phyloP scores from a whole-genome alignment of 1,140 invertebrate species.

The Tenebrio molitor region DNA sequence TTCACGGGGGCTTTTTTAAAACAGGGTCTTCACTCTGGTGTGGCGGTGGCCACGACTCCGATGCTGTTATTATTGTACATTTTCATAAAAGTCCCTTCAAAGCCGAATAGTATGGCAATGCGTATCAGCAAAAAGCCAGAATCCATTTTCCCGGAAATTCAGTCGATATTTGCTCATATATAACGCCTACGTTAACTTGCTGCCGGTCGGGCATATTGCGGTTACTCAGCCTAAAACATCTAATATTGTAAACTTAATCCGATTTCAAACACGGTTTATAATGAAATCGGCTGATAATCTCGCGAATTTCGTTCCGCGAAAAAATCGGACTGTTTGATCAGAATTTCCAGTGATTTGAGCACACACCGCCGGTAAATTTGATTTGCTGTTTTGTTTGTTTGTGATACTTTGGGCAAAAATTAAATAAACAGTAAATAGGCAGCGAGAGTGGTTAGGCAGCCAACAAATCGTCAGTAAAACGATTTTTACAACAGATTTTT shows the following conservation, averaged over 20 bases:
- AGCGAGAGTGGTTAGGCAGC: too few relatives aligned
- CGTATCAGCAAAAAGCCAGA: constrained; percentile 30
- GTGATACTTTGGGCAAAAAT: too few relatives aligned
- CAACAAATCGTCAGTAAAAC: too few relatives aligned
- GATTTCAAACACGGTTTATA: not conserved
- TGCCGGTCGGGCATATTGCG: constrained; percentile 3
- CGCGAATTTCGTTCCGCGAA: not conserved
- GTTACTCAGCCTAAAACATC: constrained; percentile 4
- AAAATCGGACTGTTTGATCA: too few relatives aligned
- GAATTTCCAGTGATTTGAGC: too few relatives aligned
- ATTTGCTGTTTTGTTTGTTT: too few relatives aligned
- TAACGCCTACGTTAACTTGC: constrained; percentile 2
- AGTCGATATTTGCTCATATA: constrained; percentile 25
- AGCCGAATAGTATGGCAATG: constrained; percentile 8
- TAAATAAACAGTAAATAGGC: too few relatives aligned
- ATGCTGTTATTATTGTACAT: constrained; percentile 27
- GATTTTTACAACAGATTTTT: too few relatives aligned
- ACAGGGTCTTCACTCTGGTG: not conserved
- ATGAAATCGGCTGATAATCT: not conserved
- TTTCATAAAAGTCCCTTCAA: constrained; percentile 36
- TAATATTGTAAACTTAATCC: constrained; percentile 5
- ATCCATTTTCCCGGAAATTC: constrained; percentile 26
- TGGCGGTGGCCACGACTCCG: constrained; percentile 6
- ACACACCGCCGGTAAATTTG: too few relatives aligned
- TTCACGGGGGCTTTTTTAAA: constrained; percentile 7